Evolutionary conservation across 2,888 invertebrate species (phyloP), one percentile per base, ranked within the genome.

Genomic region (Spialia ferax): DNA sequence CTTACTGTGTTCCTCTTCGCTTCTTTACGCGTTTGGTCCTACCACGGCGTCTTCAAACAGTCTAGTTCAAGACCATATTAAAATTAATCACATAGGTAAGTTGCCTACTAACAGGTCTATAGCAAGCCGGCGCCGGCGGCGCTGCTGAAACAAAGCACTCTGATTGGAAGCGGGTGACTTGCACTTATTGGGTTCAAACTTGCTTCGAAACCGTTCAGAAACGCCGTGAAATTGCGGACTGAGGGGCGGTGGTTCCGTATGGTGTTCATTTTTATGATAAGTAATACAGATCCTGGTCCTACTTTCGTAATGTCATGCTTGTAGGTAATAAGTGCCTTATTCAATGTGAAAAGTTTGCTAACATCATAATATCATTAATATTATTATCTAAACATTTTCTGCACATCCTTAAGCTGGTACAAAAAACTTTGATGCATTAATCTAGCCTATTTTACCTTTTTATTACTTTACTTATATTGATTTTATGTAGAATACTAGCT

Each of bases 81-180:
- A 23, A 5, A 3, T 52, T 52, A 18, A 22, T 22, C 23, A 23
- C 13, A 23, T 18, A 59, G 5, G 26, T 26, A 10, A 20, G n/a
- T 50, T 62, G 52, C 35, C 50, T 62, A 62, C 26, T 52, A 45
- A 45, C 59, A 29, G 45, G 22, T 13, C 48, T 50, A 48, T 29
- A 23, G 11, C 48, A 6, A 45, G 20, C 48, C 65, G 59, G 57
- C 65, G 65, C 57, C 65, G 65, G 50, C 65, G 65, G 65, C 65
- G 26, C 22, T 35, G 11, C 65, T 65, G 65, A 65, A 65, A 65
- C 79, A 77, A 77, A 75, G 77, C 82, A 73, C 74, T 71, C 78
- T 89, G 90, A 91, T 91, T 91, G 87, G 83, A 76, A 75, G 74
- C 70, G 82, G 71, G 80, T 91, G 91, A 91, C 91, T 90, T 88